Conservation (phyloP, 2,113 vertebrate species). For the Rhinolophus ferrumequinum region DNA sequence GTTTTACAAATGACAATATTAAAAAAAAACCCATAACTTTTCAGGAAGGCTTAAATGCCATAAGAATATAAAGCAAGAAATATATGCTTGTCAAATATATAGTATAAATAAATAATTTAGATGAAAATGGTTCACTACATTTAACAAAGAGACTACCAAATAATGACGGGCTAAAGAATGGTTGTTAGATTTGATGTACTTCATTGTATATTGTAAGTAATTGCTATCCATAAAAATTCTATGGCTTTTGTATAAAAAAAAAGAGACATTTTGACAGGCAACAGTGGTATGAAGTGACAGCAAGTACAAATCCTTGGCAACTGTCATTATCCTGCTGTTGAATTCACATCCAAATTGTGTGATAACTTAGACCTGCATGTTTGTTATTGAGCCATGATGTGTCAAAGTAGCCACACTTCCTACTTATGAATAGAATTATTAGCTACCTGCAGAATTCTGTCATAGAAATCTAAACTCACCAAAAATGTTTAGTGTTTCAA, state of each 20-base stretch:
- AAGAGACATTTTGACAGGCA: conserved; percentile 88
- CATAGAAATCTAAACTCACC: conserved; percentile 59
- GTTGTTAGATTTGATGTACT: conserved; percentile 86
- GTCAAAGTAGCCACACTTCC: conserved; percentile 76
- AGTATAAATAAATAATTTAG: conserved; percentile 85
- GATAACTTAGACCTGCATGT: conserved; percentile 80
- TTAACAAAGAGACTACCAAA: conserved; percentile 83
- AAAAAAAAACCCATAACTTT: conserved; percentile 75
- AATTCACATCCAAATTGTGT: conserved; percentile 84
- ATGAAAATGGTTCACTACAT: conserved; percentile 81
- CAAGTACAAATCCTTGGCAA: conserved; percentile 87
- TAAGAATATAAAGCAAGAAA: conserved; percentile 79
- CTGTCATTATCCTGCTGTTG: conserved; percentile 88
- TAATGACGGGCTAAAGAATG: conserved; percentile 87
- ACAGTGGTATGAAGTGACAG: conserved; percentile 81
- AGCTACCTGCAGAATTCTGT: conserved; percentile 67
- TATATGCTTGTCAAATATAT: conserved; percentile 79
- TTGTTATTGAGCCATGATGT: conserved; percentile 74
- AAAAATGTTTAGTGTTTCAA: conserved; percentile 44
- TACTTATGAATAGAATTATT: conserved; percentile 70
- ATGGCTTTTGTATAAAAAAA: conserved; percentile 82
- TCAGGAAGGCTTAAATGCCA: conserved; percentile 72
- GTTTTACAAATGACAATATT: conserved; percentile 71
- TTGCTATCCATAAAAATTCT: conserved; percentile 88
- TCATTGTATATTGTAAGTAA: conserved; percentile 85